A percentile compares a stretch with the other conserved stretches of the same genome.
phyloP scores from a whole-genome alignment of 1,140 invertebrate genomes.

The Vollenhovia emeryi region DNA sequence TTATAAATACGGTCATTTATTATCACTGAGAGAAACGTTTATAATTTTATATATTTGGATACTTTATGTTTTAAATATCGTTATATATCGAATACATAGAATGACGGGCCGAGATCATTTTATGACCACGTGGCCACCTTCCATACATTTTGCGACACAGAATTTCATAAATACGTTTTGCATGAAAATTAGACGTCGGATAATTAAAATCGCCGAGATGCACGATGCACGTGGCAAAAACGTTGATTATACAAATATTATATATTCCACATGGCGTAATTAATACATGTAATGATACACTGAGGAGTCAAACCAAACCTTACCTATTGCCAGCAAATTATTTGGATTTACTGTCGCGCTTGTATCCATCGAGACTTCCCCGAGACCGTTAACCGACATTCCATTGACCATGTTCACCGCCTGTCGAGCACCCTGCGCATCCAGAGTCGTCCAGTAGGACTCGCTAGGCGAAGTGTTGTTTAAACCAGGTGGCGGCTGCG shows the following conservation, averaged over 20 bases:
- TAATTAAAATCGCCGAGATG: background rate
- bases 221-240: constrained; percentile 19
- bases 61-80: constrained; percentile 39
- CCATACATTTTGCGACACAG: background rate
- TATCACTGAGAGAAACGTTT: constrained; percentile 5
- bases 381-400: constrained; percentile 91
- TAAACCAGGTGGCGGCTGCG: constrained; percentile 95
- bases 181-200: background rate
- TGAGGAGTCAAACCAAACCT: constrained; percentile 78
- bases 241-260: constrained; percentile 47
- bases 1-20: constrained; percentile 22
- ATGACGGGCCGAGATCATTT: background rate
- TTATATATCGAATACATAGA: constrained; percentile 31
- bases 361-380: constrained; percentile 90
- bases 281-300: constrained; percentile 74
- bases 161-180: constrained; percentile 37
- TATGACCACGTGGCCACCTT: background rate
- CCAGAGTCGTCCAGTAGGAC: constrained; percentile 94
- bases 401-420: constrained; percentile 93
- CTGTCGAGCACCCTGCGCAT: constrained; percentile 90
- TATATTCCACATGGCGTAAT: constrained; percentile 32
- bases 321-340: constrained; percentile 86
- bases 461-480: constrained; percentile 96
- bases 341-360: constrained; percentile 85
- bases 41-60: constrained; percentile 10